Evolutionary conservation across 1,140 invertebrate species (phyloP).

Genomic region (Asobara japonica): DNA sequence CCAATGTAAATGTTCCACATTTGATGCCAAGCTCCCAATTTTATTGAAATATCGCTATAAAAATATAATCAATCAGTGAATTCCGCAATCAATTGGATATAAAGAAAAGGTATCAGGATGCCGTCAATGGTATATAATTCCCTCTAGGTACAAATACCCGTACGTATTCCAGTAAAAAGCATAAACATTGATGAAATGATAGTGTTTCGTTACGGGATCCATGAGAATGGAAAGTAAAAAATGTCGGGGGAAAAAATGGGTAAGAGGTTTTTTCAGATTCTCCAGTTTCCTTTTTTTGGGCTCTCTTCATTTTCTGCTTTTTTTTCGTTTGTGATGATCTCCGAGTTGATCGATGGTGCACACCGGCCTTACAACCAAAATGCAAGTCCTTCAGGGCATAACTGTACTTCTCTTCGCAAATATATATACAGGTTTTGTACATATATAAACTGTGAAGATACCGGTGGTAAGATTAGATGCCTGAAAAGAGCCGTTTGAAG

Average conservation of each 20-base stretch:
- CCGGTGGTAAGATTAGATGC: conserved; percentile 13
- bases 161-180: conserved; percentile 6
- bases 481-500: conserved; percentile 1
- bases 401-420: conserved; percentile 5
- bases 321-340: not conserved
- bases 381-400: conserved; percentile 13
- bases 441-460: conserved; percentile 7
- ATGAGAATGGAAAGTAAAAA: not conserved
- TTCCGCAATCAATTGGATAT: too few relatives aligned
- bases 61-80: too few relatives aligned
- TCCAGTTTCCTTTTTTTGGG: not conserved
- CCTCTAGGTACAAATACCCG: too few relatives aligned
- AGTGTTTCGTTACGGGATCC: not conserved
- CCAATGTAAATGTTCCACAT: too few relatives aligned
- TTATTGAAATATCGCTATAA: too few relatives aligned
- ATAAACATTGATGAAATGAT: not conserved
- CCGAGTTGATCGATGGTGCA: conserved; percentile 12
- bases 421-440: conserved; percentile 8
- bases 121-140: not conserved
- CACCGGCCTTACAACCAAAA: conserved; percentile 6
- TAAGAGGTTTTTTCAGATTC: not conserved
- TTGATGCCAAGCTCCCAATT: too few relatives aligned
- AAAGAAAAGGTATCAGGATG: too few relatives aligned
- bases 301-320: not conserved
- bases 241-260: not conserved